These are phyloP conservation scores for Heliconius congener DNA, from an alignment of 1,140 invertebrate genomes.

Conservation along the genomic window DNA sequence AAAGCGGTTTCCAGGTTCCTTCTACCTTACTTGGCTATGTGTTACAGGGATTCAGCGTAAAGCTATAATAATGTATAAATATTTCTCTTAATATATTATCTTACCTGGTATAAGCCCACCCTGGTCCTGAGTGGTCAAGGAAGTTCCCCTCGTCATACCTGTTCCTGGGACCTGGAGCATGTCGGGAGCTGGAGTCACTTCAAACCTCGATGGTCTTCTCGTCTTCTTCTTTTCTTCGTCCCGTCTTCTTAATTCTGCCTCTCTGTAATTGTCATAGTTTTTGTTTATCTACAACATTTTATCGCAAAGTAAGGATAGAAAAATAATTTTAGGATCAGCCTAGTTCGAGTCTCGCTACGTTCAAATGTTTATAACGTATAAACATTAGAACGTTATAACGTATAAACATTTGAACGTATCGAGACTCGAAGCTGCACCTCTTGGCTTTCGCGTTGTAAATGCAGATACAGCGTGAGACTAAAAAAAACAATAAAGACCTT, in stretches of 20 bases:
- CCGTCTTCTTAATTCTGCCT: slow-evolving; percentile 80
- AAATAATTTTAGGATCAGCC: too few relatives aligned
- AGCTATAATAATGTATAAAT: too few relatives aligned
- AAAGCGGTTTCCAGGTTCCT: background rate
- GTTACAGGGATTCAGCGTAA: background rate
- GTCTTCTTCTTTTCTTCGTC: slow-evolving; percentile 70
- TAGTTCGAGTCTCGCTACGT: too few relatives aligned
- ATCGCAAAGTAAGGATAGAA: too few relatives aligned
- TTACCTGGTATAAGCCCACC: slow-evolving; percentile 74
- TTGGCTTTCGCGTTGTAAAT: too few relatives aligned
- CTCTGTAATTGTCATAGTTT: slow-evolving; percentile 29
- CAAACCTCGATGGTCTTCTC: slow-evolving; percentile 84
- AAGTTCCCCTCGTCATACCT: slow-evolving; percentile 65
- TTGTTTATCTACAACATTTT: too few relatives aligned
- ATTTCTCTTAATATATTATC: background rate
- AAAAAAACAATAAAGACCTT: slow-evolving; percentile 34
- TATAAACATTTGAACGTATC: too few relatives aligned
- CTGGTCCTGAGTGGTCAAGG: slow-evolving; percentile 72
- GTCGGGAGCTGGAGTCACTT: slow-evolving; percentile 82
- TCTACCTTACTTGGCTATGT: background rate
- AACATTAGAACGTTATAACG: too few relatives aligned
- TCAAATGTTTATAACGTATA: too few relatives aligned
- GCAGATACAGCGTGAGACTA: too few relatives aligned
- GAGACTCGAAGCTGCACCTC: too few relatives aligned
- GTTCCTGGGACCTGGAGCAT: slow-evolving; percentile 68